Conservation (phyloP, 2,888 invertebrate species). For the Abscondita cerata region DNA sequence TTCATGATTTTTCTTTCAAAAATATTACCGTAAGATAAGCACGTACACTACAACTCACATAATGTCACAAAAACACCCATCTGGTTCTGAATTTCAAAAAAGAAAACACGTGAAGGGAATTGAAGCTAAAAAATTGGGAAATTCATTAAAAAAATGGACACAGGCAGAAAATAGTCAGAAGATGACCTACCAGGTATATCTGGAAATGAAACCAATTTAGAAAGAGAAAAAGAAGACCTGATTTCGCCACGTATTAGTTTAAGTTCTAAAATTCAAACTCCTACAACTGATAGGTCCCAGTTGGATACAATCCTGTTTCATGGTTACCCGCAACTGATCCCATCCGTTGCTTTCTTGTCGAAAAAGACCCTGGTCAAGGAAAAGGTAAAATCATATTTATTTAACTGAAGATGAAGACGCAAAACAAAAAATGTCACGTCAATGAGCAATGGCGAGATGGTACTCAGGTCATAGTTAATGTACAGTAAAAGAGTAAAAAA, state of each 20-base stretch:
- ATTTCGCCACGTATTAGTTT: neutral
- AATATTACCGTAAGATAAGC: conserved; percentile 1
- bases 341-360: neutral
- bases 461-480: too few species aligned
- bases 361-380: neutral
- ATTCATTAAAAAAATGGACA: neutral
- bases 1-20: neutral
- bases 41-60: neutral
- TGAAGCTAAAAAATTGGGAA: neutral
- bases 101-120: neutral
- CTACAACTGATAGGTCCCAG: neutral
- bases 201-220: neutral
- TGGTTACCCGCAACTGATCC: neutral
- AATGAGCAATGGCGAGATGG: too few species aligned
- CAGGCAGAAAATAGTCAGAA: neutral
- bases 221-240: neutral
- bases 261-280: neutral
- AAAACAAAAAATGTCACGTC: too few species aligned
- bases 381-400: neutral
- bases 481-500: too few species aligned
- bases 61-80: conserved; percentile 1
- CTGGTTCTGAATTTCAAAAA: neutral
- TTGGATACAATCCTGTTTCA: neutral
- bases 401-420: too few species aligned
- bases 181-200: neutral